Evolutionary conservation across 2,797 vertebrate species (phyloP).

Genomic region (Streptopelia turtur): DNA sequence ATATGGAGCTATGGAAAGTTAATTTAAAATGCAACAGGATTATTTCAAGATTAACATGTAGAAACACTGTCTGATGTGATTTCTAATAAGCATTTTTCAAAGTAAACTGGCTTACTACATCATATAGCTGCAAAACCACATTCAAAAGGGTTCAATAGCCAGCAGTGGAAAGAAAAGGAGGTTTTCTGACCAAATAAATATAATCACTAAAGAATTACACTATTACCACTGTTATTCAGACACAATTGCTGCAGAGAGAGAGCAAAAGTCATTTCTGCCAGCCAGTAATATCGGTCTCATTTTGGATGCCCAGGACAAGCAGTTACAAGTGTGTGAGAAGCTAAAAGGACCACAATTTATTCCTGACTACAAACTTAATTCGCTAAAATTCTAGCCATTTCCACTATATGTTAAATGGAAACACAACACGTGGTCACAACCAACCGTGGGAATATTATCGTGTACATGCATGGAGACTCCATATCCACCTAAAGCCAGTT

Average conservation of each 20-base stretch:
- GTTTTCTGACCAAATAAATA: not conserved
- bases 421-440: not conserved
- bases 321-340: not conserved
- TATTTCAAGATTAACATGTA: not conserved
- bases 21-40: not conserved
- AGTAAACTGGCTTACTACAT: not conserved
- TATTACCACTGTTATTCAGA: not conserved
- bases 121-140: not conserved
- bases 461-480: not conserved
- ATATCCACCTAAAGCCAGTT: not conserved
- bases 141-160: not conserved
- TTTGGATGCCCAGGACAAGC: not conserved
- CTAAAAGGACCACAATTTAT: not conserved
- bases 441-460: not conserved
- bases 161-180: not conserved
- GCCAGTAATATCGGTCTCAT: not conserved
- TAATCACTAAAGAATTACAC: not conserved
- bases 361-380: not conserved
- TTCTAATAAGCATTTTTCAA: not conserved
- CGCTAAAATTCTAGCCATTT: not conserved
- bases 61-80: not conserved
- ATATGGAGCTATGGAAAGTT: not conserved
- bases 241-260: not conserved
- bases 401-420: not conserved
- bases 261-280: not conserved